These are phyloP conservation scores for Nothoprocta perdicaria DNA, from an alignment of 2,113 vertebrate species.

Conservation along the genomic window DNA sequence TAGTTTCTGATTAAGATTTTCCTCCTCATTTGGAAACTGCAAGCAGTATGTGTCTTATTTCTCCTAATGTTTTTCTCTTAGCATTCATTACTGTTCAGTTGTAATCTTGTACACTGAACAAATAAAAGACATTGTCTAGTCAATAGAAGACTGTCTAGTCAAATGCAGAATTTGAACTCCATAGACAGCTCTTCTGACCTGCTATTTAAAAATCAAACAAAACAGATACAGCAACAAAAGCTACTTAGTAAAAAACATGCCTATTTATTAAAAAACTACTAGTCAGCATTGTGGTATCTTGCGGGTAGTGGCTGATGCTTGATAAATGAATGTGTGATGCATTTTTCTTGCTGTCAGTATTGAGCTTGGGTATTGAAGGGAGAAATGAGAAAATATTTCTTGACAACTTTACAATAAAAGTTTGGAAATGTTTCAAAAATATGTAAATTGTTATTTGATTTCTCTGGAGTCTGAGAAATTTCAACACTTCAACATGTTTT, in stretches of 20 bases:
- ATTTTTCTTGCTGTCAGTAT: background rate
- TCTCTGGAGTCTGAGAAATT: background rate
- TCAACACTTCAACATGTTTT: background rate
- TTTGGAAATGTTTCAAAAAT: background rate
- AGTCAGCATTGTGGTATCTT: background rate
- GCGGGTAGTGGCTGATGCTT: background rate
- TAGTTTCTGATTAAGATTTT: slow-evolving; percentile 7
- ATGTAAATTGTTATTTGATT: background rate
- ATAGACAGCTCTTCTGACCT: background rate
- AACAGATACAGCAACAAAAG: background rate
- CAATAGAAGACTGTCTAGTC: background rate
- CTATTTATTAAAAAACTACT: background rate
- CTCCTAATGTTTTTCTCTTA: background rate
- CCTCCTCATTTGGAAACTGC: background rate
- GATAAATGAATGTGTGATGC: background rate
- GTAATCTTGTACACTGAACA: background rate
- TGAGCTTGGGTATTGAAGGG: background rate
- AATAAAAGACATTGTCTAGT: background rate
- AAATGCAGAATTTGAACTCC: background rate
- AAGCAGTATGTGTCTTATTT: background rate
- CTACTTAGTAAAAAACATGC: background rate
- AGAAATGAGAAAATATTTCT: background rate
- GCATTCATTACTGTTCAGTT: background rate
- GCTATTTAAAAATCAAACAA: background rate
- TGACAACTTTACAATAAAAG: background rate